Conservation (phyloP, 2,113 vertebrate genomes). For the Laterallus jamaicensis region DNA sequence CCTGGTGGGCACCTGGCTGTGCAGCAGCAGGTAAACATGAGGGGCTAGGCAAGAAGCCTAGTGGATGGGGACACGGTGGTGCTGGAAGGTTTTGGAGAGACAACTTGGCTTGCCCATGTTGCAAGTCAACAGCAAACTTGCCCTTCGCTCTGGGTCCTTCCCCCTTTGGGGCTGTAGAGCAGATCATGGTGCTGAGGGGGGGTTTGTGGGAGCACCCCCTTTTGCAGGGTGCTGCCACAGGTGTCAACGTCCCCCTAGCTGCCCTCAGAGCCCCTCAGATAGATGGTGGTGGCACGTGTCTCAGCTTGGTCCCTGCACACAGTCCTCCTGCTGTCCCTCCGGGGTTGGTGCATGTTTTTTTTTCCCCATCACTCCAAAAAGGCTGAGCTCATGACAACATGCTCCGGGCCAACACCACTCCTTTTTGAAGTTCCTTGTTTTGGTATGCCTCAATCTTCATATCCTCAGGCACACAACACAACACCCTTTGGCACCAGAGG, state of each 20-base stretch:
- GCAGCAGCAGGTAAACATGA: background rate
- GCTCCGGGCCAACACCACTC: background rate
- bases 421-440: conserved; percentile 46
- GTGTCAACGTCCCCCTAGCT: rapidly evolving
- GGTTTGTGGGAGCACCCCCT: rapidly evolving
- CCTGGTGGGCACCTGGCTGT: background rate
- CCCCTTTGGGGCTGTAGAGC: background rate
- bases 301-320: rapidly evolving
- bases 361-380: background rate
- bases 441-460: background rate
- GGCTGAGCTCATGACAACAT: conserved; percentile 52
- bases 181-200: background rate
- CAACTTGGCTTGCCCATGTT: background rate
- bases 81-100: background rate
- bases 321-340: background rate
- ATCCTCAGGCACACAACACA: background rate
- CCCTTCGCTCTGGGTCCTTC: background rate
- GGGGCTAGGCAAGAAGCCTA: background rate
- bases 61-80: background rate
- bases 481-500: background rate
- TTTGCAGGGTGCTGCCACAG: background rate
- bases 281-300: background rate
- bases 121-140: background rate
- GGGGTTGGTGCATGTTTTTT: background rate
- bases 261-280: background rate